A percentile compares a stretch with the other conserved stretches of the same genome.
Conservation (phyloP, 92 coral and sea anemone genomes). For the Porites lobata region DNA sequence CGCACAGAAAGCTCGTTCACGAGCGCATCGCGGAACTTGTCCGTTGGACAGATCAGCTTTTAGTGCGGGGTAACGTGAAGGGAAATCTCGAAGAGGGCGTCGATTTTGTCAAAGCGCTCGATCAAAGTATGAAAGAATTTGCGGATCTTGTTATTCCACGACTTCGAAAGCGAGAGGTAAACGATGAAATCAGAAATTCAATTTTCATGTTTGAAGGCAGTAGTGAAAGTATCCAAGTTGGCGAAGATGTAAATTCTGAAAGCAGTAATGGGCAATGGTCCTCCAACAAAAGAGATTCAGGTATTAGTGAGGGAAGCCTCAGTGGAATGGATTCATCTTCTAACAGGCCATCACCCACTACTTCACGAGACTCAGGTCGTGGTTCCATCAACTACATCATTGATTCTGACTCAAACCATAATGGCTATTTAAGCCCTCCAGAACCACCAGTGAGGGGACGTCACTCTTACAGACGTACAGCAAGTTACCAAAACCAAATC, state of each 20-base stretch:
- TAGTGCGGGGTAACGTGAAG: slow-evolving; percentile 88
- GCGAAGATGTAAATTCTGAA: slow-evolving; percentile 66
- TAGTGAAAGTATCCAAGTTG: slow-evolving; percentile 76
- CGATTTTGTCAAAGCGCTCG: slow-evolving; percentile 72
- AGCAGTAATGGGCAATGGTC: slow-evolving; percentile 34
- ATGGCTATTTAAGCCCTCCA: slow-evolving; percentile 66
- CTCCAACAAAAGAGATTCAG: slow-evolving; percentile 91
- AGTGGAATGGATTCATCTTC: slow-evolving; percentile 70
- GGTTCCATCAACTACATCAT: slow-evolving; percentile 84
- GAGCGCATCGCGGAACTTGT: slow-evolving; percentile 84
- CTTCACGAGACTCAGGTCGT: slow-evolving; percentile 87
- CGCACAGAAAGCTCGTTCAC: slow-evolving; percentile 89
- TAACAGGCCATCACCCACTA: slow-evolving; percentile 56
- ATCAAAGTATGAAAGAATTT: slow-evolving; percentile 85
- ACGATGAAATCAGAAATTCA: slow-evolving; percentile 94
- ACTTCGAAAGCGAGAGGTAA: slow-evolving; percentile 85
- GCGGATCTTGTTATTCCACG: slow-evolving; percentile 88
- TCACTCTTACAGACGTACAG: slow-evolving; percentile 13
- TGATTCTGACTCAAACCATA: slow-evolving; percentile 60
- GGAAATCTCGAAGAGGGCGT: slow-evolving; percentile 90
- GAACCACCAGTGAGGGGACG: slow-evolving; percentile 44
- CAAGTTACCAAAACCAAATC: slow-evolving; percentile 27
- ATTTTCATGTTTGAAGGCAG: slow-evolving; percentile 95
- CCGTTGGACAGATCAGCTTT: slow-evolving; percentile 92
- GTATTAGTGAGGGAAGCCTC: slow-evolving; percentile 95